These are phyloP conservation scores for Phoeniculus purpureus DNA, from an alignment of 2,797 vertebrate species.

Conservation along the genomic window DNA sequence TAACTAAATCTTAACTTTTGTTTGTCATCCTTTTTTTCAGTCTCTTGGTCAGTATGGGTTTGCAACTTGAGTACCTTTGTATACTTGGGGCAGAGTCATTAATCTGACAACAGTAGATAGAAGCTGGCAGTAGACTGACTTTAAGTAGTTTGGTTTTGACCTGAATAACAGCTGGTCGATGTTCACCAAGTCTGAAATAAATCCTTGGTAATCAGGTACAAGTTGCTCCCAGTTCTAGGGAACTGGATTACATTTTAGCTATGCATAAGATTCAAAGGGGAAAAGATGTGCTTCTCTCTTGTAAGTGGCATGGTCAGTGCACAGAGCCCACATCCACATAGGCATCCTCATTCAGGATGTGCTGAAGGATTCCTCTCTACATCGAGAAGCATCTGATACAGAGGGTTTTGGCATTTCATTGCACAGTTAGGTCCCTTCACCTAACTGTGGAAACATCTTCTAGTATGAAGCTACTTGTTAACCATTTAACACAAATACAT, in stretches of 20 bases:
- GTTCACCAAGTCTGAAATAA: neutral
- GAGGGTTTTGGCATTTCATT: neutral
- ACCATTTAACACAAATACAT: neutral
- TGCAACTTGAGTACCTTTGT: neutral
- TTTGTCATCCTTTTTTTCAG: neutral
- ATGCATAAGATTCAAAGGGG: neutral
- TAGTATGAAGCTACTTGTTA: neutral
- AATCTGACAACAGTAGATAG: neutral
- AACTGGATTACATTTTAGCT: neutral
- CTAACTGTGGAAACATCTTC: neutral
- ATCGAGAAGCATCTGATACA: neutral
- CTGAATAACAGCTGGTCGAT: neutral
- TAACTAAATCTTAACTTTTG: neutral
- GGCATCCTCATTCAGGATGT: neutral
- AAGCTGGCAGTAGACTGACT: neutral
- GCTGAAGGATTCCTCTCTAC: neutral
- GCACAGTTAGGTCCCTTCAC: neutral
- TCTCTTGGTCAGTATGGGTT: neutral
- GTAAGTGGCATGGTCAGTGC: neutral
- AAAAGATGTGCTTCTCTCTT: neutral
- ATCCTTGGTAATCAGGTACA: neutral
- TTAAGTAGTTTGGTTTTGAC: neutral
- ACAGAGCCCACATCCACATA: neutral
- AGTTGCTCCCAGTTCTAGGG: neutral
- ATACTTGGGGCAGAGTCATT: neutral